phyloP scores from a whole-genome alignment of 2,888 invertebrate genomes.

The Synanthedon tipuliformis region DNA sequence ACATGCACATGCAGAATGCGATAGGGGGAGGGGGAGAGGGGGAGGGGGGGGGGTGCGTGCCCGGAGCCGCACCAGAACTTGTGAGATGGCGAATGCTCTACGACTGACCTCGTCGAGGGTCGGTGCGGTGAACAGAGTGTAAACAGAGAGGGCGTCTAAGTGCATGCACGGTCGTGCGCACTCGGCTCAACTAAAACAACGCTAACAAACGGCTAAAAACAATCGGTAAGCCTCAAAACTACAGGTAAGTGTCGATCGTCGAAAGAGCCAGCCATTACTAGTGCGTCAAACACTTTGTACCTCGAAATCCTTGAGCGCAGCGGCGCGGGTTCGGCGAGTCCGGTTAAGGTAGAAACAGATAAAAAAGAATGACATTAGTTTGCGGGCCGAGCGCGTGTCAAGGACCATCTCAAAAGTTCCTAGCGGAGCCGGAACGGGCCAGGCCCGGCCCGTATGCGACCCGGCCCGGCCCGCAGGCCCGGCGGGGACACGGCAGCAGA shows the following conservation, averaged over 20 bases:
- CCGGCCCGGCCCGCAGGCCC: slow-evolving; percentile 10
- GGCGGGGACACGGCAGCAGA: slow-evolving; percentile 25
- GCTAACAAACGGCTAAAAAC: slow-evolving; percentile 70
- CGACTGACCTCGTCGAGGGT: slow-evolving; percentile 62
- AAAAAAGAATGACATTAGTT: slow-evolving; percentile 74
- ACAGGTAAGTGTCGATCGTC: slow-evolving; percentile 65
- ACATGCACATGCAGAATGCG: slow-evolving; percentile 5
- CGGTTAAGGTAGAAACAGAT: slow-evolving; percentile 78
- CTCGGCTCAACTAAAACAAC: slow-evolving; percentile 67
- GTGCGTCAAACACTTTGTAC: slow-evolving; percentile 74
- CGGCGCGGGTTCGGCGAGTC: slow-evolving; percentile 76
- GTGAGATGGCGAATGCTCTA: slow-evolving; percentile 70
- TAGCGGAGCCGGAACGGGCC: slow-evolving; percentile 42
- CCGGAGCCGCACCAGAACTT: slow-evolving; percentile 60
- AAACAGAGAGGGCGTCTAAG: slow-evolving; percentile 67
- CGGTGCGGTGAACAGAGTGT: slow-evolving; percentile 48
- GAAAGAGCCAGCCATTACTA: slow-evolving; percentile 65
- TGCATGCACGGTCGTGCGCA: slow-evolving; percentile 67
- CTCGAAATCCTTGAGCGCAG: slow-evolving; percentile 87
- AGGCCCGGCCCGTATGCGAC: slow-evolving; percentile 11
- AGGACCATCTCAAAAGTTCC: slow-evolving; percentile 96
- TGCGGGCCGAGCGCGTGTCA: slow-evolving; percentile 64
- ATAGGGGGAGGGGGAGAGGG: slow-evolving; percentile 11
- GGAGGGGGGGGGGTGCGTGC: slow-evolving; percentile 14
- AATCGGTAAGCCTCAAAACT: slow-evolving; percentile 72